A percentile compares a stretch with the other conserved stretches of the same genome.
These are phyloP conservation scores for Ethmia dodecea DNA, from an alignment of 2,888 invertebrate genomes.

Conservation along the genomic window DNA sequence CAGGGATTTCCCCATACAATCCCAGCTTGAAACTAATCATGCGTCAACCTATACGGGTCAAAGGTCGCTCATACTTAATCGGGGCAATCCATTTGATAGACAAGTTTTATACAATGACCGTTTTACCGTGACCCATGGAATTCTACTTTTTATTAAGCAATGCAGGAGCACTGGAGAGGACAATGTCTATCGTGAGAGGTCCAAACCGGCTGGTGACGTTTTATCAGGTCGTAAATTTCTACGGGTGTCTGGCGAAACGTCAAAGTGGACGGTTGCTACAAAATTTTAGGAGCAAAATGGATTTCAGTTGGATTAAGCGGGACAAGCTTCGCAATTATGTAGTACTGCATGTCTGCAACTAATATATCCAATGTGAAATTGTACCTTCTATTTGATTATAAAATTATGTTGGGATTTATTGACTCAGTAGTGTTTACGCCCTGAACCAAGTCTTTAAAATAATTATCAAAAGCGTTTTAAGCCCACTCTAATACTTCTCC, in stretches of 20 bases:
- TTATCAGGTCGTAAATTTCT: conserved; percentile 72
- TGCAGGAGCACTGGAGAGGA: conserved; percentile 18
- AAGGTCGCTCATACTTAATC: conserved; percentile 65
- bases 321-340: conserved; percentile 23
- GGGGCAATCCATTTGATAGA: conserved; percentile 66
- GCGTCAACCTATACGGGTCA: conserved; percentile 59
- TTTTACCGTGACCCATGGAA: conserved; percentile 34
- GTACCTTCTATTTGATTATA: too few relatives aligned
- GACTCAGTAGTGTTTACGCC: too few relatives aligned
- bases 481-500: too few relatives aligned
- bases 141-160: conserved; percentile 20
- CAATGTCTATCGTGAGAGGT: conserved; percentile 38
- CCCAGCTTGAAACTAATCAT: conserved; percentile 48
- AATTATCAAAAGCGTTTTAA: too few relatives aligned
- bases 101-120: conserved; percentile 56
- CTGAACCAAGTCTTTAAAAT: too few relatives aligned
- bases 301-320: conserved; percentile 23
- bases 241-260: conserved; percentile 60
- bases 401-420: too few relatives aligned
- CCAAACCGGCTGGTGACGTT: conserved; percentile 46
- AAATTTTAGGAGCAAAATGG: conserved; percentile 46
- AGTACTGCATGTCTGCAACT: neutral
- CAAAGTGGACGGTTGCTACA: conserved; percentile 50
- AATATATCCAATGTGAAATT: too few relatives aligned
- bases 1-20: conserved; percentile 25